Conservation (phyloP, 1,140 invertebrate genomes). For the Schlechtendalia chinensis region DNA sequence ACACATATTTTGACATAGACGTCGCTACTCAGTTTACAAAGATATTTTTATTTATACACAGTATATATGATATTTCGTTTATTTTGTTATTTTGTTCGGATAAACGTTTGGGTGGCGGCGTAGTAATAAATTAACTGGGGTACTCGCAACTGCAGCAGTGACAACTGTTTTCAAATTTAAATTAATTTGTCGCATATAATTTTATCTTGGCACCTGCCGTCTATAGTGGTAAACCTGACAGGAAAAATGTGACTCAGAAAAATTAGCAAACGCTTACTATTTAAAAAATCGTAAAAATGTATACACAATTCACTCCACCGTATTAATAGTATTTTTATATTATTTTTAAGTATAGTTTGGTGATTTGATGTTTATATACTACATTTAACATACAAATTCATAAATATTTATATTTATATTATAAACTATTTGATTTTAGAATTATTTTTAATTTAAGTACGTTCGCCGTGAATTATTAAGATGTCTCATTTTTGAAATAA, state of each 20-base stretch:
- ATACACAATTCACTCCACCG: neutral
- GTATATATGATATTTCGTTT: slow-evolving; percentile 25
- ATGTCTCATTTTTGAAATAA: neutral
- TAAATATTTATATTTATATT: too few species aligned
- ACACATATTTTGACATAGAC: slow-evolving; percentile 45
- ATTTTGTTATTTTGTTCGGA: slow-evolving; percentile 35
- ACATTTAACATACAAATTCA: too few species aligned
- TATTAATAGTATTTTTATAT: neutral
- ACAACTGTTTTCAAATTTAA: slow-evolving; percentile 33
- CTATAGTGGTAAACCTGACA: neutral
- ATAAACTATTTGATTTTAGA: too few species aligned
- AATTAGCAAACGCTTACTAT: neutral
- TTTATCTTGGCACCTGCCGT: slow-evolving; percentile 15
- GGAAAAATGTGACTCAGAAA: neutral
- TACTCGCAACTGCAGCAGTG: neutral
- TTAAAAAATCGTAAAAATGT: neutral
- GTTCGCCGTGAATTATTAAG: neutral
- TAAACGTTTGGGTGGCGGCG: slow-evolving; percentile 23
- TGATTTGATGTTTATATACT: too few species aligned
- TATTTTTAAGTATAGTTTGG: too few species aligned
- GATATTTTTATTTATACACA: slow-evolving; percentile 46
- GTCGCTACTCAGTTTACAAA: slow-evolving; percentile 46
- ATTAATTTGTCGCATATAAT: slow-evolving; percentile 24
- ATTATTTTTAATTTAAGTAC: too few species aligned
- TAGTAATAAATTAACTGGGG: slow-evolving; percentile 14